Base-by-base conservation (phyloP, 2,113 vertebrate genomes). In the Mesitornis unicolor region DNA sequence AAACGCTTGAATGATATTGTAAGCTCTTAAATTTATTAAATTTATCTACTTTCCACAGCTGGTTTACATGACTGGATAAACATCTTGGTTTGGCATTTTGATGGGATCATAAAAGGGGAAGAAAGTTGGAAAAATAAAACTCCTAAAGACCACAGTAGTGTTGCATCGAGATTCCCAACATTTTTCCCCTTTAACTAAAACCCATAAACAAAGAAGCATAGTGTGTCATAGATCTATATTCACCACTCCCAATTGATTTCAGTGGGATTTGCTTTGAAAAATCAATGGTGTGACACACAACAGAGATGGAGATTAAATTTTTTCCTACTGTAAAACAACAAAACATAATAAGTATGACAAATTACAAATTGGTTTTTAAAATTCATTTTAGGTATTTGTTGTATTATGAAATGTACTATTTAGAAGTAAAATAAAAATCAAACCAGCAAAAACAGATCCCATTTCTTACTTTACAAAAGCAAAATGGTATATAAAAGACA, bases 21-120 rank as follows among this genome's bases (percentile, higher is more conserved):
- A 92, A 93, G 36, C 56, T 89, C 36, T 60, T 84, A 50, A 83
- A 36, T 95, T 95, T 87, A 85, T 70, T 94, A 85, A 70, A 73
- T 92, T 89, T 86, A 94, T 95, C 89, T 95, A 83, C 74, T 96
- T 96, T 85, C 45, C 43, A 53, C 0, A 2, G 65, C 28, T 0
- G 0, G 76, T 91, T 95, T 94, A 95, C 77, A 81, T 28, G 74
- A 60, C 61, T 87, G 70, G 95, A 93, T 84, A 89, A 94, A 90
- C 54, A 95, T 89, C 51, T 93, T 81, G 26, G 26, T 93, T 86
- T 61, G 70, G 19, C 48, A 92, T 95, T 84, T 69, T 83, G 63
- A 95, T 56, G 51, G 40, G 54, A 93, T 90, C 69, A 81, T 91
- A 95, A 90, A 87, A 94, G 36, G 26, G 33, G 15, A 83, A 11